Evolutionary conservation across 2,113 vertebrate species (phyloP).

Genomic region (Malurus cyaneus): DNA sequence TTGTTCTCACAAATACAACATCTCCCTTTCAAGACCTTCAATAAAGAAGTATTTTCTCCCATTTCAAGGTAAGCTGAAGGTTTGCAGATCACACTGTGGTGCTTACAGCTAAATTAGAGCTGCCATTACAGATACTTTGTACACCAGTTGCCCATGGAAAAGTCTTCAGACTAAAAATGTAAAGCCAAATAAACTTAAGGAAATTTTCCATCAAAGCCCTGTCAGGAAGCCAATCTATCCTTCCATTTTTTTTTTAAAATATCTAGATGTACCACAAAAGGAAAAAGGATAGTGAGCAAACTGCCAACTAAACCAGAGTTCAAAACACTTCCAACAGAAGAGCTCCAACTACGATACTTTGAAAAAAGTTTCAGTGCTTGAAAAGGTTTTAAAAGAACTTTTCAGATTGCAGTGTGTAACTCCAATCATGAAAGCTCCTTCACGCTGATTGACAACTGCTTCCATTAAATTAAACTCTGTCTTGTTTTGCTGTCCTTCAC

Average conservation of each 20-base stretch:
- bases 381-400: neutral
- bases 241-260: neutral
- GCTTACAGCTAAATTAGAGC: neutral
- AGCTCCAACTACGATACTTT: neutral
- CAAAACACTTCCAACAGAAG: neutral
- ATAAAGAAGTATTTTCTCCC: neutral
- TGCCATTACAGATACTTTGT: neutral
- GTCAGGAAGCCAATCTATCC: conserved; percentile 32
- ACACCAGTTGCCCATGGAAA: neutral
- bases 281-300: conserved; percentile 19
- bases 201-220: conserved; percentile 59
- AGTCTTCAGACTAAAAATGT: neutral
- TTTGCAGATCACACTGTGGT: neutral
- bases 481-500: neutral
- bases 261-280: conserved; percentile 22
- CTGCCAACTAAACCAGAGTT: neutral
- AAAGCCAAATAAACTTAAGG: conserved; percentile 29
- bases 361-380: neutral
- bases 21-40: neutral
- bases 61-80: neutral
- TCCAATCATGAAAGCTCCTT: neutral
- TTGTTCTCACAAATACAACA: neutral
- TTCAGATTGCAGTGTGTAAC: neutral
- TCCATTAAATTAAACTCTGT: neutral
- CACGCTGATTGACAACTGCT: neutral